Percentiles rank a stretch among this genome's conserved stretches.
phyloP scores from a whole-genome alignment of 1,140 invertebrate species.

The Holcopasites calliopsidis region DNA sequence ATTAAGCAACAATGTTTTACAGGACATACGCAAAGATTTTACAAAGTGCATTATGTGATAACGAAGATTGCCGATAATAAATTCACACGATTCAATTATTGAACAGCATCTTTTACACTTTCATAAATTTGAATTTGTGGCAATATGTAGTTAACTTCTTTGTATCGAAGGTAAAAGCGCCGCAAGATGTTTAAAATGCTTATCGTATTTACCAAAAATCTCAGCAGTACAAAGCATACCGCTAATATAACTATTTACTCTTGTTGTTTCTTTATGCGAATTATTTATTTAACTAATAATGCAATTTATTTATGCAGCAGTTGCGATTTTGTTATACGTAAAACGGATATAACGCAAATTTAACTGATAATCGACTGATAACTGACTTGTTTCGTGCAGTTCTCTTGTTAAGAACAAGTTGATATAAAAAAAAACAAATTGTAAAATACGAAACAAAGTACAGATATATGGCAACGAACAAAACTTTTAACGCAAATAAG shows the following conservation, averaged over 20 bases:
- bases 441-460: slow-evolving; percentile 37
- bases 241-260: slow-evolving; percentile 37
- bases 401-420: slow-evolving; percentile 37
- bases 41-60: slow-evolving; percentile 5
- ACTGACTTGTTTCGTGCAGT: slow-evolving; percentile 32
- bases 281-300: slow-evolving; percentile 26
- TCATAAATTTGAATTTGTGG: slow-evolving; percentile 33
- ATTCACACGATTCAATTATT: slow-evolving; percentile 25
- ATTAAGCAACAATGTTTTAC: background rate
- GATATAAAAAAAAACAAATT: slow-evolving; percentile 26
- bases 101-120: slow-evolving; percentile 7
- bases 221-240: slow-evolving; percentile 28
- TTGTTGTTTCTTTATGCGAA: slow-evolving; percentile 17
- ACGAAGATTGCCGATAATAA: slow-evolving; percentile 6
- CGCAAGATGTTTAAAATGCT: slow-evolving; percentile 25
- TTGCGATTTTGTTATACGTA: background rate
- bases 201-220: slow-evolving; percentile 21
- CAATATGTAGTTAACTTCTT: slow-evolving; percentile 2
- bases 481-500: slow-evolving; percentile 34
- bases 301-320: slow-evolving; percentile 23
- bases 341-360: background rate
- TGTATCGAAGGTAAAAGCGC: slow-evolving; percentile 9
- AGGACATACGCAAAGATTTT: slow-evolving; percentile 7
- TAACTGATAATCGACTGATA: slow-evolving; percentile 7
- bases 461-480: slow-evolving; percentile 52